Conservation (phyloP, 1,140 invertebrate genomes). For the Heliconius hewitsoni region DNA sequence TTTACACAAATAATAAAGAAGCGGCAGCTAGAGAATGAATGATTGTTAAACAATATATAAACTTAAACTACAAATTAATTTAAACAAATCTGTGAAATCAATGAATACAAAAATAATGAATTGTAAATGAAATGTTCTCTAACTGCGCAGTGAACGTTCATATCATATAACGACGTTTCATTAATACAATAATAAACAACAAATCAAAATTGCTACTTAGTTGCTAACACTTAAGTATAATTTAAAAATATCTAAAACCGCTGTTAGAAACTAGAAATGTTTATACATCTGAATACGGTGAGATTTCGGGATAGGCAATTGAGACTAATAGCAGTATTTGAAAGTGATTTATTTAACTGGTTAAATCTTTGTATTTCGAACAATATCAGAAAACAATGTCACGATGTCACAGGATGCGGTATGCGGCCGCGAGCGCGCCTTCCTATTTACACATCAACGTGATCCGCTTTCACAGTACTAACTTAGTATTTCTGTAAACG, state of each 20-base stretch:
- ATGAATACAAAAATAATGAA: background rate
- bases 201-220: constrained; percentile 3
- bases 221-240: background rate
- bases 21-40: constrained; percentile 4
- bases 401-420: constrained; percentile 49
- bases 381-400: constrained; percentile 57
- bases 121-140: background rate
- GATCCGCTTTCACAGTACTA: constrained; percentile 71
- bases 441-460: constrained; percentile 49
- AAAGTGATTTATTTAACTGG: constrained; percentile 73
- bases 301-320: constrained; percentile 34
- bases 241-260: constrained; percentile 15
- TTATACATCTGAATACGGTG: background rate
- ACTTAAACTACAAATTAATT: background rate
- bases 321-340: constrained; percentile 56
- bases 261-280: background rate
- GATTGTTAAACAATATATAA: background rate
- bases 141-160: background rate
- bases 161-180: background rate
- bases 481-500: constrained; percentile 52
- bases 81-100: background rate
- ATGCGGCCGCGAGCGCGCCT: constrained; percentile 30
- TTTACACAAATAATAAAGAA: constrained; percentile 12
- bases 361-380: constrained; percentile 64
- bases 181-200: constrained; percentile 6